Evolutionary conservation across 2,113 vertebrate species (phyloP), one percentile per base, ranked within the genome.

Genomic region (Hydropotes inermis): DNA sequence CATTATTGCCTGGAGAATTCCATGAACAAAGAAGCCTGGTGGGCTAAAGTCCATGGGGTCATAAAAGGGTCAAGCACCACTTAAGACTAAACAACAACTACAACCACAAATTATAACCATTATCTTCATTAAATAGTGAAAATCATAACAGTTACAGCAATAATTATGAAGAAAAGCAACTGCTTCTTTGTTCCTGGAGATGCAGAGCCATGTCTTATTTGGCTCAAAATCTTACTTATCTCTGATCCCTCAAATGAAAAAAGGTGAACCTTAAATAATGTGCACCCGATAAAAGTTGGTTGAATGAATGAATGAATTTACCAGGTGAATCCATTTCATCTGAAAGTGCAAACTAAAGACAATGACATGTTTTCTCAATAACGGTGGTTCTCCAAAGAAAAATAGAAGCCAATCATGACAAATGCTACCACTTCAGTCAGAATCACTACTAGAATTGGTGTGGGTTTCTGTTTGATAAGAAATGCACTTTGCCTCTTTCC

Each of bases 401-500:
- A 95, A 87, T 58, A 88, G 93, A 97, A 97, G 89, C 60, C 70
- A 92, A 9, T 55, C 60, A 36, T 45, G 39, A 39, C 76, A 94
- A 94, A 89, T 58, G 39, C 84, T 91, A 36, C 57, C 67, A 85
- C 91, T 97, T 97, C 85, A 79, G 57, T 97, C 55, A 39, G 57
- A 91, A 85, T 88, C 82, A 70, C 50, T 78, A 3, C 12, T 50
- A 87, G 86, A 94, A 39, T 33, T 4, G 25, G n/a, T 83, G 33
- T 64, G 57, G 36, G 17, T 58, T 86, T 97, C 94, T 94, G 89
- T 98, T 94, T 96, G 93, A 96, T 96, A 94, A 97, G 89, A 96
- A 97, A 97, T 89, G 78, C 86, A 76, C 93, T 96, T 97, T 95
- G 60, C 61, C 83, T 97, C 86, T 60, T 60, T 39, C 39, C 95